Percentiles rank a stretch among this genome's conserved stretches.
Evolutionary conservation across 2,797 vertebrate species (phyloP).

Genomic region (Phoebastria nigripes): DNA sequence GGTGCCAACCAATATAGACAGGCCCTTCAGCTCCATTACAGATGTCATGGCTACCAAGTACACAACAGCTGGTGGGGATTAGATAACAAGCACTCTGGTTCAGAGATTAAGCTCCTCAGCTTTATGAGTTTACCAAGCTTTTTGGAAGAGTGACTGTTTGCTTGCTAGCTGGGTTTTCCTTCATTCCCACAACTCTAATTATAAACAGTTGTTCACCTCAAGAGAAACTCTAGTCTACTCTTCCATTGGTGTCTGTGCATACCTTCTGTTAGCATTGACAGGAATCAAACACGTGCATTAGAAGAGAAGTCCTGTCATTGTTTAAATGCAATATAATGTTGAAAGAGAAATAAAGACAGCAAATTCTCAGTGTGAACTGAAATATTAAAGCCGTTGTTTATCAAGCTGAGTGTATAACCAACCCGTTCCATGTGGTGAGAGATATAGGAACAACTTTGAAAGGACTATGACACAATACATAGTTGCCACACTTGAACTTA

Average conservation of each 20-base stretch:
- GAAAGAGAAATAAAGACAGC: neutral
- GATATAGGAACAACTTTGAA: neutral
- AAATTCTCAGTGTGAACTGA: neutral
- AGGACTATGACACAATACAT: neutral
- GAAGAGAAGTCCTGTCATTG: neutral
- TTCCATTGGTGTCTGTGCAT: neutral
- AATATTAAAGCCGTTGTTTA: neutral
- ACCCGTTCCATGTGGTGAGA: neutral
- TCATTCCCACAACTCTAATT: conserved; percentile 50
- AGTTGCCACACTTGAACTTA: neutral
- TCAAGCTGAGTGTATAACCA: neutral
- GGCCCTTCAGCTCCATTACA: conserved; percentile 53
- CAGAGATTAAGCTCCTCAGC: conserved; percentile 60
- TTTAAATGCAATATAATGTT: neutral
- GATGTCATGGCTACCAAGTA: conserved; percentile 64
- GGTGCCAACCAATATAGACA: conserved; percentile 47
- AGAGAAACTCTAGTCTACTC: conserved; percentile 15
- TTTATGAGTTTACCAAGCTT: conserved; percentile 57
- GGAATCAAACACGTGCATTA: neutral
- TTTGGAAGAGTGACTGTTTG: conserved; percentile 42
- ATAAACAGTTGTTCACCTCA: conserved; percentile 56
- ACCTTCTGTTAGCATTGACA: neutral
- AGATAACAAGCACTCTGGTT: conserved; percentile 60
- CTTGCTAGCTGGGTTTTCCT: conserved; percentile 32
- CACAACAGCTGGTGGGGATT: conserved; percentile 68